A percentile compares a stretch with the other conserved stretches of the same genome.
Conservation (phyloP, 2,113 vertebrate genomes). For the Eonycteris spelaea region DNA sequence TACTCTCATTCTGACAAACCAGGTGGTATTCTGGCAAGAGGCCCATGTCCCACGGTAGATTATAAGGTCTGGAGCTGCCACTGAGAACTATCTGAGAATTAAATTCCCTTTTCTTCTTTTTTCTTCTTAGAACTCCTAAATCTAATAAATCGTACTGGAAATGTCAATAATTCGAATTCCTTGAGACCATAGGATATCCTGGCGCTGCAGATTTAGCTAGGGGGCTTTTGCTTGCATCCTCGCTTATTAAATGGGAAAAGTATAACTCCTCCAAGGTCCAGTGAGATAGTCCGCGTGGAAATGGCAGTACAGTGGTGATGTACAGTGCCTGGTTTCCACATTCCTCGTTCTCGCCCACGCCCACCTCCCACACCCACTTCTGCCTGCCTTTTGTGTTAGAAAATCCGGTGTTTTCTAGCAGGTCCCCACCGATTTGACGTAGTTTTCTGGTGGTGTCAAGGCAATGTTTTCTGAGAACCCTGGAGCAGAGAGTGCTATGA, state of each 20-base stretch:
- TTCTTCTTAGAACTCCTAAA: not conserved
- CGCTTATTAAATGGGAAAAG: not conserved
- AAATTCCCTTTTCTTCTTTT: not conserved
- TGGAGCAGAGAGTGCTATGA: not conserved
- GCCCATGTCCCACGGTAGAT: not conserved
- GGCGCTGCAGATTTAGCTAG: not conserved
- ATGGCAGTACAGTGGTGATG: too few species aligned
- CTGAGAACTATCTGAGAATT: not conserved
- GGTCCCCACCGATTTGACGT: not conserved
- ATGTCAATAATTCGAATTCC: not conserved
- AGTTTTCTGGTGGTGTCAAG: not conserved
- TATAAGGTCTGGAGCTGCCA: not conserved
- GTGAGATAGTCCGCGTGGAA: fast-evolving
- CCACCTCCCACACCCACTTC: not conserved
- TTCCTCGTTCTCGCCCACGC: not conserved
- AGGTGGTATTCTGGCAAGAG: not conserved
- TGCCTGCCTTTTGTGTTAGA: not conserved
- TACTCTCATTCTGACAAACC: not conserved
- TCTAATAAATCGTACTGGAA: not conserved
- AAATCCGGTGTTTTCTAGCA: not conserved
- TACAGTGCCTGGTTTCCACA: too few species aligned
- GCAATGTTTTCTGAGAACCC: not conserved
- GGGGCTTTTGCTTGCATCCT: not conserved
- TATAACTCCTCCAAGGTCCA: not conserved
- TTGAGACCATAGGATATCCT: not conserved